Base-by-base conservation (phyloP, 2,888 invertebrate genomes). In the Lepidochrysops patricia region DNA sequence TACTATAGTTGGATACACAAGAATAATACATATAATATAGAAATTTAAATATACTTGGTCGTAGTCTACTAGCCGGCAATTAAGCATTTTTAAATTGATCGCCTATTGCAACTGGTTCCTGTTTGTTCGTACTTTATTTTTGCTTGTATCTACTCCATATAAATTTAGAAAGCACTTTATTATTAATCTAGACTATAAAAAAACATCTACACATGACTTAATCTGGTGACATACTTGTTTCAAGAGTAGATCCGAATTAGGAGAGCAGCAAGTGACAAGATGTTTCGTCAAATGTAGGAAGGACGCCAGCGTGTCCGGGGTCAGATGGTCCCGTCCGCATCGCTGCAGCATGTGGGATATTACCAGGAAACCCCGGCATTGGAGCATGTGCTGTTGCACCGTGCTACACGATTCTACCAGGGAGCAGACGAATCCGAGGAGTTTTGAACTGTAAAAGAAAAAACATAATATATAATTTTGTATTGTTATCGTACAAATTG, bases 331-430 rank as follows among this genome's bases (percentile, higher is more conserved):
- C 66, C 97, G 91, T 58, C 94, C 96, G 63, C 96, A 97, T 71
- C 97, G 92, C 83, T 98, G 97, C 72, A 99, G 92, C 94, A 98
- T 96, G 84, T 96, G 98, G 69, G 98, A 97, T 80, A 99, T 98
- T 66, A 99, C 98, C 72, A 99, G 92, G 88, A 99, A 99, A 63
- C 99, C 99, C 71, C 98, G 94, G 82, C 98, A 98, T 84, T 99
- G 99, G 81, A 98, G 96, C 96, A 99, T 97, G 84, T 99, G 99
- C 80, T 99, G 99, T 80, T 99, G 99, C 62, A 99, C 98, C 37
- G 98, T 98, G 77, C 96, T 95, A 70, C 98, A 99, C 49, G 97
- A 97, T 83, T 98, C 98, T 69, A 99, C 96, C 77, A 99, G 91
- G 76, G 98, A 98, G 83, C 98, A 98, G 73, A 99, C 96, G 90